Evolutionary conservation across 2,888 invertebrate genomes (phyloP), one percentile per base, ranked within the genome.

Genomic region (Latheticus oryzae): DNA sequence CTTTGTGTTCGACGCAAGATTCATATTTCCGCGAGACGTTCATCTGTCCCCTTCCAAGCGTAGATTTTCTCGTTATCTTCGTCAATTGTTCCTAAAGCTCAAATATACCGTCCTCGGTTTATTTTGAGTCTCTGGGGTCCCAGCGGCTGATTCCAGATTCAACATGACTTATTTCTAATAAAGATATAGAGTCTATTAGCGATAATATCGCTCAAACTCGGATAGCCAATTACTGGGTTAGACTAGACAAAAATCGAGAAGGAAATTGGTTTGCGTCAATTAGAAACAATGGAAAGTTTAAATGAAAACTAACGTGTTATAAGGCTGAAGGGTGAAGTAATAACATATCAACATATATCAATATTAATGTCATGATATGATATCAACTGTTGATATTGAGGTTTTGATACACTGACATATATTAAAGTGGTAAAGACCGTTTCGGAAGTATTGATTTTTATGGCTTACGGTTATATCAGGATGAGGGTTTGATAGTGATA

Each of bases 51-150:
- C 52, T 55, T 58, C 53, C 56, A 52, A 58, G 54, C 52, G 53
- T 45, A 51, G 47, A 60, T 55, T 60, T 58, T 62, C 55, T 60
- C 60, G 50, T 62, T 62, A 60, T 62, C 60, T 62, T 60, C 30
- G 55, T 62, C 62, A 62, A 62, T 62, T 60, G 58, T 60, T 60
- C 47, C 48, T 56, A 52, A 48, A 56, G 55, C 58, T 58, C 45
- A 38, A 56, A 60, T 47, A 54, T 43, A 42, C 48, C 60, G 60
- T 51, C 54, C 48, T 58, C 40, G 47, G 58, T 55, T 52, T 62
- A 52, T 55, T 57, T 58, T 60, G 43, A 32, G 43, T 59, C 45
- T 54, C 53, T 17, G 7, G 43, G 43, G 50, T 35, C 30, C 28
- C 21, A 26, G 3, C 54, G 26, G 45, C 55, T 48, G 55, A 55